Percentiles rank a stretch among this genome's conserved stretches.
phyloP scores from a whole-genome alignment of 2,113 vertebrate species.

The Phycodurus eques region DNA sequence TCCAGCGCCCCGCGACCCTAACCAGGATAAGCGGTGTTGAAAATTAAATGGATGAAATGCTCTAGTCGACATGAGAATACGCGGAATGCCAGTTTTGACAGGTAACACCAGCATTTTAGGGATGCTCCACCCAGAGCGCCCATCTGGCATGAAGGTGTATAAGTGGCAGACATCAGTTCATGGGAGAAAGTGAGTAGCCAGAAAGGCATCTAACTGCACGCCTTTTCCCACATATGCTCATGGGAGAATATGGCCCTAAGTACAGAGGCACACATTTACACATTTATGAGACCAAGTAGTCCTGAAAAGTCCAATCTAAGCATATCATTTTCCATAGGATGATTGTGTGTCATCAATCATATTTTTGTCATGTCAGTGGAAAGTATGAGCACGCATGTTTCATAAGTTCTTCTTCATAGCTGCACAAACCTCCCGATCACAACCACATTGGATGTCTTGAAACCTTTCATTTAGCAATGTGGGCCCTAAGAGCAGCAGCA shows the following conservation, averaged over 20 bases:
- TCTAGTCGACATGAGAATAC: too few species aligned
- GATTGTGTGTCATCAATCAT: constrained; percentile 70
- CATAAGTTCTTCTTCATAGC: constrained; percentile 48
- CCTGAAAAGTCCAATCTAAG: constrained; percentile 13
- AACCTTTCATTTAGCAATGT: constrained; percentile 9
- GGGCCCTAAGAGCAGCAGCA: constrained; percentile 5
- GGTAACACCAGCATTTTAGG: too few species aligned
- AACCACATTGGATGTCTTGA: constrained; percentile 53
- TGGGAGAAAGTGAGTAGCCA: background rate
- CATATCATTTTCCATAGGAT: constrained; percentile 49
- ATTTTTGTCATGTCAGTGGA: constrained; percentile 57
- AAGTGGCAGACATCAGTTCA: background rate
- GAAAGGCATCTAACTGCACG: background rate
- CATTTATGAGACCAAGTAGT: constrained; percentile 21
- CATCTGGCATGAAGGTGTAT: background rate
- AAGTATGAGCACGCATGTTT: constrained; percentile 47
- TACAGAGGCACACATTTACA: constrained; percentile 22
- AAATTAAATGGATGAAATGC: too few species aligned
- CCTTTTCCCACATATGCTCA: background rate
- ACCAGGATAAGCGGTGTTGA: too few species aligned
- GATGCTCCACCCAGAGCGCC: too few species aligned
- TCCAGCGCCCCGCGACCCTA: too few species aligned
- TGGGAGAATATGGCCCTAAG: background rate
- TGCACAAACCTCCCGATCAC: constrained; percentile 57
- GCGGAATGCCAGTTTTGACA: too few species aligned